These are phyloP conservation scores for Tupaia chinensis DNA, from an alignment of 2,113 vertebrate genomes.

Conservation along the genomic window DNA sequence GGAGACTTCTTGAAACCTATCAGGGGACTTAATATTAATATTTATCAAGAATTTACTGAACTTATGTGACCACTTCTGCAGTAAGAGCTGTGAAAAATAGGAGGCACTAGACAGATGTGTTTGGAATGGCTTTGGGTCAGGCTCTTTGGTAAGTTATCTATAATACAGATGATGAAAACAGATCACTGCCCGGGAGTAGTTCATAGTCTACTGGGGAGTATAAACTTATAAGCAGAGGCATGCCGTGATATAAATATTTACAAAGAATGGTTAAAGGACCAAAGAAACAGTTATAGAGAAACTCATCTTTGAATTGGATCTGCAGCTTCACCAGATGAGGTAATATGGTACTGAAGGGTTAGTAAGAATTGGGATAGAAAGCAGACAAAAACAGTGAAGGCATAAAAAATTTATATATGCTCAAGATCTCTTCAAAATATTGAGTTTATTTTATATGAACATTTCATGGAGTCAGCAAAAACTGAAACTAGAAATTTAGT, in stretches of 20 bases:
- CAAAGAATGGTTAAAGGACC: not conserved
- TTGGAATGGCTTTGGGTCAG: constrained; percentile 3
- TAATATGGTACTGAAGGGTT: not conserved
- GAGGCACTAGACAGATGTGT: not conserved
- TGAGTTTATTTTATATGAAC: not conserved
- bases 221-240: not conserved
- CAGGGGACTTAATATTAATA: not conserved
- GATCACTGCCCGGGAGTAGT: not conserved
- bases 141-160: not conserved
- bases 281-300: not conserved
- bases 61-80: not conserved
- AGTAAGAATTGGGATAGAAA: not conserved
- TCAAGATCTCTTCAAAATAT: not conserved
- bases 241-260: not conserved
- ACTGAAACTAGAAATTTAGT: not conserved
- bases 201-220: not conserved
- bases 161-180: not conserved
- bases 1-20: constrained; percentile 23
- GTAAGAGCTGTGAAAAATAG: constrained; percentile 19
- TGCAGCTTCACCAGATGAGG: not conserved
- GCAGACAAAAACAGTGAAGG: not conserved
- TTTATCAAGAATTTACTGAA: constrained; percentile 58
- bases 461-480: constrained; percentile 37
- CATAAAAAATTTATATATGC: not conserved
- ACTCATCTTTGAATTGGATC: not conserved